These are phyloP conservation scores for Glaucopsyche alexis DNA, from an alignment of 2,888 invertebrate genomes.

Conservation along the genomic window DNA sequence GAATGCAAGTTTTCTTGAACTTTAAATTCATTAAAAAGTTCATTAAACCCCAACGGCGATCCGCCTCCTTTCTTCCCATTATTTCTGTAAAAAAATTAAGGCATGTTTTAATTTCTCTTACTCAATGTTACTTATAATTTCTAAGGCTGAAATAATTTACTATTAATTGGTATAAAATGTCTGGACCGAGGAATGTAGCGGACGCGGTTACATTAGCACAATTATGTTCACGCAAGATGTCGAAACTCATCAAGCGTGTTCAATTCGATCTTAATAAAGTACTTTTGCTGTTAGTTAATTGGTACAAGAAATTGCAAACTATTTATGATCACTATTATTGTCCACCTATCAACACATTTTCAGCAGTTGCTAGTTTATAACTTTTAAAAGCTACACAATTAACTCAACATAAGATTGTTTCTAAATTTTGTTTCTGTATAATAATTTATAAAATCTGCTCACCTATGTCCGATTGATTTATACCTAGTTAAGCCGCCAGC, in stretches of 20 bases:
- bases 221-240: conserved; percentile 65
- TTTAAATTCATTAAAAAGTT: conserved; percentile 92
- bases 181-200: conserved; percentile 62
- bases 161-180: conserved; percentile 26
- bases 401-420: not conserved
- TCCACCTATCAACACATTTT: not conserved
- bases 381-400: not conserved
- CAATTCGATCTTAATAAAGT: conserved; percentile 54
- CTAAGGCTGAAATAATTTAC: conserved; percentile 11
- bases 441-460: conserved; percentile 44
- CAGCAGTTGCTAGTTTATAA: not conserved
- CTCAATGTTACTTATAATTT: conserved; percentile 13
- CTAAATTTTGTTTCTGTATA: not conserved
- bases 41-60: conserved; percentile 91
- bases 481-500: conserved; percentile 88
- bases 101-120: conserved; percentile 14
- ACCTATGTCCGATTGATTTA: conserved; percentile 85
- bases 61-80: conserved; percentile 85
- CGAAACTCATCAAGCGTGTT: conserved; percentile 64
- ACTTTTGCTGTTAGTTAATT: conserved; percentile 47
- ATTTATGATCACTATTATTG: not conserved
- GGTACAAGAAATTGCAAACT: not conserved
- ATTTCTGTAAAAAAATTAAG: conserved; percentile 65
- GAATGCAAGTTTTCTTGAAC: conserved; percentile 93
- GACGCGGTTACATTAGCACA: conserved; percentile 66